Evolutionary conservation across 2,113 vertebrate species (phyloP).

Genomic region (Oreocharis arfaki): DNA sequence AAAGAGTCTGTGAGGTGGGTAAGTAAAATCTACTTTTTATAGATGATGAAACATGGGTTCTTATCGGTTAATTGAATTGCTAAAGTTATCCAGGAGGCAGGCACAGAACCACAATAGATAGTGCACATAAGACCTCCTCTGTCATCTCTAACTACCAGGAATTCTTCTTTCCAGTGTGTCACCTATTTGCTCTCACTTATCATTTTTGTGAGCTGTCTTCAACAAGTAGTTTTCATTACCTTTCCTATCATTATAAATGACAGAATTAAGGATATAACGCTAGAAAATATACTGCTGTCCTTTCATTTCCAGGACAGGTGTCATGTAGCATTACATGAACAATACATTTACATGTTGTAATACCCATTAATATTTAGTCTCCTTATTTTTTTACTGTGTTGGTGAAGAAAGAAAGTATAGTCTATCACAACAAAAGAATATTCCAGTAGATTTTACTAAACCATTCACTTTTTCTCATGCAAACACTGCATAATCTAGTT

Average conservation of each 20-base stretch:
- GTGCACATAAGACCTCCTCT: neutral
- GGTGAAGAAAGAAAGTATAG: neutral
- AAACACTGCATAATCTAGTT: neutral
- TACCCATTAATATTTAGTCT: neutral
- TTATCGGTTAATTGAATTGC: conserved; percentile 5
- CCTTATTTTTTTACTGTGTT: neutral
- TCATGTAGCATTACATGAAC: neutral
- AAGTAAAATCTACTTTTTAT: neutral
- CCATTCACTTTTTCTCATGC: neutral
- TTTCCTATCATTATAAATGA: neutral
- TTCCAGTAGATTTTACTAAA: neutral
- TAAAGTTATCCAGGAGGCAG: neutral
- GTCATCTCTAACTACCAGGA: conserved; percentile 6
- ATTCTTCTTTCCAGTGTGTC: neutral
- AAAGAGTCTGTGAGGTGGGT: neutral
- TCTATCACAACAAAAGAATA: neutral
- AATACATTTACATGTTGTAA: neutral
- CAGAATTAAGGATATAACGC: neutral
- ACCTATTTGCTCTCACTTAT: conserved; percentile 19
- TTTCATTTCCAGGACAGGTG: neutral
- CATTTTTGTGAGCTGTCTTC: conserved; percentile 22
- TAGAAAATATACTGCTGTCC: neutral
- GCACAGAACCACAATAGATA: neutral
- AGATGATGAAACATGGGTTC: conserved; percentile 2
- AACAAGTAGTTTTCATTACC: neutral